Conservation (phyloP, 2,888 invertebrate genomes). For the Callyntrura guangdongensis region DNA sequence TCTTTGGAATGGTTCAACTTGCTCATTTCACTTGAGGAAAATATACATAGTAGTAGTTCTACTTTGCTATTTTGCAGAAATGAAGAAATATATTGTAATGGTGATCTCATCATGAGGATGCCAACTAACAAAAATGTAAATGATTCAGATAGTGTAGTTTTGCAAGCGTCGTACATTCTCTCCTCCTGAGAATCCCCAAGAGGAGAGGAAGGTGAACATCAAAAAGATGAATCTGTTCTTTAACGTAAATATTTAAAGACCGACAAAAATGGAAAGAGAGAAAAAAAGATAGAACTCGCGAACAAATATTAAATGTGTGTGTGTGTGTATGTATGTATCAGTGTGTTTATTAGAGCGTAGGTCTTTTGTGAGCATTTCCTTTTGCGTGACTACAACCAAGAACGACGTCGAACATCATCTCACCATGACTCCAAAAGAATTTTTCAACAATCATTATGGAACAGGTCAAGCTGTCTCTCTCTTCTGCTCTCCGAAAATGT, state of each 20-base stretch:
- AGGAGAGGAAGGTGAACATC: neutral
- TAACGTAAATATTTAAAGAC: conserved; percentile 38
- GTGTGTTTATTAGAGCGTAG: conserved; percentile 38
- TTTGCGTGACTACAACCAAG: neutral
- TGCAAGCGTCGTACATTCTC: neutral
- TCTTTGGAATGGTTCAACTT: too few relatives aligned
- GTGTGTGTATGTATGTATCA: conserved; percentile 26
- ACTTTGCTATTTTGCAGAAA: too few relatives aligned
- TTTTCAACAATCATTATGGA: neutral
- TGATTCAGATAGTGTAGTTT: too few relatives aligned
- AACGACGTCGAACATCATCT: neutral
- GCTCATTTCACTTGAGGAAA: too few relatives aligned
- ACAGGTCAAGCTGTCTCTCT: conserved; percentile 2
- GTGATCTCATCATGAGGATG: too few relatives aligned
- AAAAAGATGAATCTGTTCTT: neutral
- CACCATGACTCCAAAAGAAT: neutral
- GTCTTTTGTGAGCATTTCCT: conserved; percentile 38
- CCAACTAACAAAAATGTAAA: too few relatives aligned
- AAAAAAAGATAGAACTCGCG: neutral
- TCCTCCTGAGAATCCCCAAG: neutral
- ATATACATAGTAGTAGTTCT: too few relatives aligned
- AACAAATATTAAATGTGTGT: neutral
- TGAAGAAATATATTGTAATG: too few relatives aligned
- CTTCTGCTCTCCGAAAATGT: neutral
- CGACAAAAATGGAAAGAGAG: neutral